A percentile compares a stretch with the other conserved stretches of the same genome.
Conservation (phyloP, 2,888 invertebrate species). For the Phyto melanocephala region DNA sequence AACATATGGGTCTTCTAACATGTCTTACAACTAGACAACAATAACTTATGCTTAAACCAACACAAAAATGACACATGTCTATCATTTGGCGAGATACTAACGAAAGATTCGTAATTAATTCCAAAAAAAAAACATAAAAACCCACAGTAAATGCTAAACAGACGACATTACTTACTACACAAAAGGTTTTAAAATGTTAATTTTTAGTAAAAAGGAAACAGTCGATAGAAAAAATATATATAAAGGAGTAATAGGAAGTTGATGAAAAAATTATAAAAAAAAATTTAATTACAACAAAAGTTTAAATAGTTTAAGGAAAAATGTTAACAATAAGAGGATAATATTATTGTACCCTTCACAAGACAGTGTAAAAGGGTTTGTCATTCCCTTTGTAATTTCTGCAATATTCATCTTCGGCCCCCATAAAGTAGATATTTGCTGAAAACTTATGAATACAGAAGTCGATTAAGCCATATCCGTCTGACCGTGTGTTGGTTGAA, state of each 20-base stretch:
- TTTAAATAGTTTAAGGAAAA: neutral
- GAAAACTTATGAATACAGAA: too few relatives aligned
- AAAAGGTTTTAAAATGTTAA: constrained; percentile 27
- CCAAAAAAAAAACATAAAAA: constrained; percentile 6
- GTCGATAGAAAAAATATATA: neutral
- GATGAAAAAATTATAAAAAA: neutral
- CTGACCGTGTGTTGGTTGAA: too few relatives aligned
- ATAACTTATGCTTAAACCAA: constrained; percentile 49
- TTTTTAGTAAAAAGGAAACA: neutral
- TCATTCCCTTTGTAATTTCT: too few relatives aligned
- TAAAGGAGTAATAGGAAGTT: constrained; percentile 4
- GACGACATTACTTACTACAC: neutral
- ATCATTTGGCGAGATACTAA: constrained; percentile 39
- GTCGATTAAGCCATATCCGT: too few relatives aligned
- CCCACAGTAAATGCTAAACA: constrained; percentile 17
- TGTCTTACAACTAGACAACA: constrained; percentile 48
- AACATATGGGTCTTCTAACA: constrained; percentile 33
- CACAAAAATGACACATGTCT: constrained; percentile 61
- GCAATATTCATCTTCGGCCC: too few relatives aligned
- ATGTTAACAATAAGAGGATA: too few relatives aligned
- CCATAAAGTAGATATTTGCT: too few relatives aligned
- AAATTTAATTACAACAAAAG: neutral
- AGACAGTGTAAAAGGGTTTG: too few relatives aligned
- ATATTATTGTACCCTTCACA: too few relatives aligned
- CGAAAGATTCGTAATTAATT: neutral